Evolutionary conservation across 2,888 invertebrate species (phyloP).

Genomic region (Drosophila falleni): DNA sequence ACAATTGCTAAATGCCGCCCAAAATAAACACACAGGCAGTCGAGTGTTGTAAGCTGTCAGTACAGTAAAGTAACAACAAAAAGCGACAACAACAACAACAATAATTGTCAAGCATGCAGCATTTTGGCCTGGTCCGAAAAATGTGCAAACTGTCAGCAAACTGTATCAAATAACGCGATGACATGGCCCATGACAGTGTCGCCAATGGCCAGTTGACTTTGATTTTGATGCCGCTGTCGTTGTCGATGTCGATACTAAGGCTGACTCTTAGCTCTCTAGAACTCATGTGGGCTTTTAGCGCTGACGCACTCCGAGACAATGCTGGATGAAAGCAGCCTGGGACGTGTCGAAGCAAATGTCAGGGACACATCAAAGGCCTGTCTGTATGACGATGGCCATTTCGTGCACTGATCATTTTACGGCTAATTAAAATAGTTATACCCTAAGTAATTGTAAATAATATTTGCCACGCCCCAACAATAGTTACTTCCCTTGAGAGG

Average conservation of each 20-base stretch:
- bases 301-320: conserved; percentile 51
- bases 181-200: conserved; percentile 71
- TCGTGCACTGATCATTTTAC: conserved; percentile 55
- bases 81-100: conserved; percentile 1
- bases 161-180: conserved; percentile 69
- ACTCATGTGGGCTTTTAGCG: conserved; percentile 48
- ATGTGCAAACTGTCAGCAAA: conserved; percentile 72
- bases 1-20: conserved; percentile 45
- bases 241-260: conserved; percentile 28
- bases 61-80: conserved; percentile 10
- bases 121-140: conserved; percentile 60
- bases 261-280: conserved; percentile 17
- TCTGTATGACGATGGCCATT: conserved; percentile 45
- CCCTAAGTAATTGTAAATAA: conserved; percentile 15
- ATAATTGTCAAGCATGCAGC: conserved; percentile 32
- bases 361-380: conserved; percentile 67
- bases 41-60: conserved; percentile 63
- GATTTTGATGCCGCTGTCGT: conserved; percentile 58
- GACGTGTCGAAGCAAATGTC: conserved; percentile 42
- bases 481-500: neutral
- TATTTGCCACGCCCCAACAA: neutral
- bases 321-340: conserved; percentile 55
- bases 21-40: conserved; percentile 29
- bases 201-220: conserved; percentile 62
- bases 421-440: conserved; percentile 72